Percentiles rank a stretch among this genome's conserved stretches.
Conservation (phyloP, 1,140 invertebrate genomes). For the Holotrichia oblita region DNA sequence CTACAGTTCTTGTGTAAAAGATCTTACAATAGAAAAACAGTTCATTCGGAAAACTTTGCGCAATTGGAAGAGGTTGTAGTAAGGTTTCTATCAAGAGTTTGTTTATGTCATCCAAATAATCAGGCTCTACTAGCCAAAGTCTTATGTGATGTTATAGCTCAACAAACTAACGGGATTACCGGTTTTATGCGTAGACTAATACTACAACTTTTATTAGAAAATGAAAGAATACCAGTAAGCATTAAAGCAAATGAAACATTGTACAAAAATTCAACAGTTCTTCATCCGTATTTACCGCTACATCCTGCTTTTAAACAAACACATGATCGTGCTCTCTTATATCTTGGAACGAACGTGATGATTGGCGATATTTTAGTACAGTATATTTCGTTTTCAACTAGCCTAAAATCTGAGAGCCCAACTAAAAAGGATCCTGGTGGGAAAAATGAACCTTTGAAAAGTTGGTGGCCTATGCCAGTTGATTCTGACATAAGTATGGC, state of each 20-base stretch:
- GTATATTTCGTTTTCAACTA: constrained; percentile 61
- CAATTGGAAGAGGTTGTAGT: constrained; percentile 79
- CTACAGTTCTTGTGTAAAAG: constrained; percentile 76
- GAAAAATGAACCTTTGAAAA: constrained; percentile 53
- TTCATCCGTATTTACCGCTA: constrained; percentile 59
- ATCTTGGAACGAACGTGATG: constrained; percentile 78
- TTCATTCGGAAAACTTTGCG: constrained; percentile 67
- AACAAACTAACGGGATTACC: constrained; percentile 77
- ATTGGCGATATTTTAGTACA: constrained; percentile 64
- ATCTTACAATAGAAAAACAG: constrained; percentile 59
- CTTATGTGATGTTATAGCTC: constrained; percentile 75
- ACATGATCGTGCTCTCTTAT: constrained; percentile 71
- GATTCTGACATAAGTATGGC: constrained; percentile 76
- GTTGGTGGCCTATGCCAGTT: constrained; percentile 61
- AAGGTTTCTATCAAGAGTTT: constrained; percentile 79
- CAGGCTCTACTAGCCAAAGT: constrained; percentile 84
- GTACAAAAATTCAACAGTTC: constrained; percentile 58
- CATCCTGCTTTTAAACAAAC: constrained; percentile 61
- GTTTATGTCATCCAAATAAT: constrained; percentile 85
- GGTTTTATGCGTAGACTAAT: constrained; percentile 88
- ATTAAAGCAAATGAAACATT: constrained; percentile 59
- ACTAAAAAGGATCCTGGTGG: constrained; percentile 43
- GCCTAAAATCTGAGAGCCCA: constrained; percentile 46
- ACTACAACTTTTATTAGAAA: constrained; percentile 84
- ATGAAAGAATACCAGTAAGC: constrained; percentile 79